Percentiles rank a stretch among this genome's conserved stretches.
These are phyloP conservation scores for Mormyrops boulengeri DNA, from an alignment of 2,797 vertebrate genomes.

Conservation along the genomic window DNA sequence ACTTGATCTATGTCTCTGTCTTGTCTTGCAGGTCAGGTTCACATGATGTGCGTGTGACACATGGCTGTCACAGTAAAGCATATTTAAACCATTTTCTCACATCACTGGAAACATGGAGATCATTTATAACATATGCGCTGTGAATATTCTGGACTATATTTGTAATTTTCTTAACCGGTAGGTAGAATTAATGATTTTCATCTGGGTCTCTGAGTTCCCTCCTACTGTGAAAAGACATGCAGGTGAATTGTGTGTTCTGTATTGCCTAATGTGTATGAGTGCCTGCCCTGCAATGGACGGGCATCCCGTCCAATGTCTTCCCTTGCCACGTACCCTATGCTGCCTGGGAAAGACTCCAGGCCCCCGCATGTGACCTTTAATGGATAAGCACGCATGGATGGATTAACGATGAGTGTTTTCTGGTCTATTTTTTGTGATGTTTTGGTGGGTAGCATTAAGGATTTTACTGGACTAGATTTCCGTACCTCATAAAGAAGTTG, in stretches of 20 bases:
- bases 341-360: not conserved
- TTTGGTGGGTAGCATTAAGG: not conserved
- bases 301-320: not conserved
- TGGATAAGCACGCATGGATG: not conserved
- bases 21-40: not conserved
- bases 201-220: not conserved
- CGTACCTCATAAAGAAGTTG: not conserved
- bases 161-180: not conserved
- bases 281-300: not conserved
- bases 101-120: not conserved
- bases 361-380: not conserved
- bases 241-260: not conserved
- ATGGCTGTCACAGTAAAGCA: not conserved
- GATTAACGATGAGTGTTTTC: not conserved
- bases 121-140: not conserved
- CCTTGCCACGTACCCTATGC: not conserved
- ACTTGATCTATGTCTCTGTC: not conserved
- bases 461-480: not conserved
- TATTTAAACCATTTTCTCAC: not conserved
- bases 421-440: not conserved
- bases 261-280: not conserved
- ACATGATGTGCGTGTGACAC: not conserved
- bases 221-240: not conserved
- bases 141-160: not conserved
- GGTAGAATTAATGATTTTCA: not conserved